These are phyloP conservation scores for Puma concolor DNA, from an alignment of 2,113 vertebrate species.

Conservation along the genomic window DNA sequence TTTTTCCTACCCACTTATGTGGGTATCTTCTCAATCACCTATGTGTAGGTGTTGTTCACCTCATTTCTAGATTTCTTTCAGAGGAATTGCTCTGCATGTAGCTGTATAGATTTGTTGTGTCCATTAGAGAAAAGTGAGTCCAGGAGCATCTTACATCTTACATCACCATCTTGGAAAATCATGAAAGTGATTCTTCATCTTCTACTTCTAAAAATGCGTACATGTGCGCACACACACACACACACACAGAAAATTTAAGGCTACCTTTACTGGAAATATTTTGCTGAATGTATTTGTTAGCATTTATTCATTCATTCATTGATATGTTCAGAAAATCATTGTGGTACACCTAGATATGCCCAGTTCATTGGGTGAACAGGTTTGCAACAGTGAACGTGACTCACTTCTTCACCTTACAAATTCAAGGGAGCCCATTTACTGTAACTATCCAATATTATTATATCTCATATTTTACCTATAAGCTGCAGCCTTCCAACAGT, in stretches of 20 bases:
- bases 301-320: not conserved
- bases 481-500: not conserved
- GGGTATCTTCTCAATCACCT: not conserved
- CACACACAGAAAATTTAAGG: not conserved
- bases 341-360: not conserved
- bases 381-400: not conserved
- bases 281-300: not conserved
- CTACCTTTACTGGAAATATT: not conserved
- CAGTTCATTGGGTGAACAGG: not conserved
- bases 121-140: not conserved
- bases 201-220: not conserved
- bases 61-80: not conserved
- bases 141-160: not conserved
- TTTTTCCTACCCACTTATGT: not conserved
- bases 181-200: not conserved
- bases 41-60: not conserved
- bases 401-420: conserved; percentile 1
- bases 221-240: too few species aligned
- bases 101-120: not conserved
- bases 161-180: not conserved
- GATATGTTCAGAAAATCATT: not conserved
- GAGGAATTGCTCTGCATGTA: not conserved
- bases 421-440: not conserved
- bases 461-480: not conserved
- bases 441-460: not conserved